Percentiles rank a stretch among this genome's conserved stretches.
phyloP scores from a whole-genome alignment of 2,888 invertebrate genomes.

The Punctoribates punctum region DNA sequence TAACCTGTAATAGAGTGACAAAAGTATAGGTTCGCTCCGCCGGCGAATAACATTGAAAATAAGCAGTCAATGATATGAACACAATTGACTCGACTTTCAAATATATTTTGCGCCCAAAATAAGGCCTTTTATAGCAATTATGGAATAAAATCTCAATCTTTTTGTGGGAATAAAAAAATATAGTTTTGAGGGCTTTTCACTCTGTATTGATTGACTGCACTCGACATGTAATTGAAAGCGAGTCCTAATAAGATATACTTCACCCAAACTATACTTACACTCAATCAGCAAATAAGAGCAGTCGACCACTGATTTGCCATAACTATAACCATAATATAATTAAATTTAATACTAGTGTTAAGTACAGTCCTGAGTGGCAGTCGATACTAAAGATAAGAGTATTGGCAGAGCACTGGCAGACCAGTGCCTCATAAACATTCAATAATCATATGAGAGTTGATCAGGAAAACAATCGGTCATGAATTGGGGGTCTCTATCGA shows the following conservation, averaged over 20 bases:
- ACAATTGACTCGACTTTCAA: constrained; percentile 14
- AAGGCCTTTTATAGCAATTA: constrained; percentile 22
- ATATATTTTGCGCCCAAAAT: constrained; percentile 8
- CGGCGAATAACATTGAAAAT: constrained; percentile 28
- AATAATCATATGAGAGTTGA: not conserved
- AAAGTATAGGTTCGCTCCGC: constrained; percentile 28
- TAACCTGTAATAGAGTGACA: constrained; percentile 29
- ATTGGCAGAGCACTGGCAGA: not conserved
- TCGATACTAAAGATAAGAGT: constrained; percentile 1
- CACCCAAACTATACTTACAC: constrained; percentile 21
- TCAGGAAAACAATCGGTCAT: not conserved
- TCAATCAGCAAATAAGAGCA: not conserved
- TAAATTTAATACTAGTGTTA: constrained; percentile 26
- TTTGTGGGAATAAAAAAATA: not conserved
- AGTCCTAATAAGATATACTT: constrained; percentile 22
- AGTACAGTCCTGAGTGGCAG: not conserved
- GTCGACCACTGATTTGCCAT: constrained; percentile 12
- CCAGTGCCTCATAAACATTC: not conserved
- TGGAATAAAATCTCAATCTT: constrained; percentile 9
- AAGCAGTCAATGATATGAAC: constrained; percentile 30
- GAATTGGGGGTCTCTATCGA: not conserved
- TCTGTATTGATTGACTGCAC: constrained; percentile 11
- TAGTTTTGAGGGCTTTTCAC: not conserved
- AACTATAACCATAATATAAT: constrained; percentile 3
- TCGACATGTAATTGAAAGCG: constrained; percentile 12